Conservation (phyloP, 2,113 vertebrate genomes). For the Smithornis capensis region DNA sequence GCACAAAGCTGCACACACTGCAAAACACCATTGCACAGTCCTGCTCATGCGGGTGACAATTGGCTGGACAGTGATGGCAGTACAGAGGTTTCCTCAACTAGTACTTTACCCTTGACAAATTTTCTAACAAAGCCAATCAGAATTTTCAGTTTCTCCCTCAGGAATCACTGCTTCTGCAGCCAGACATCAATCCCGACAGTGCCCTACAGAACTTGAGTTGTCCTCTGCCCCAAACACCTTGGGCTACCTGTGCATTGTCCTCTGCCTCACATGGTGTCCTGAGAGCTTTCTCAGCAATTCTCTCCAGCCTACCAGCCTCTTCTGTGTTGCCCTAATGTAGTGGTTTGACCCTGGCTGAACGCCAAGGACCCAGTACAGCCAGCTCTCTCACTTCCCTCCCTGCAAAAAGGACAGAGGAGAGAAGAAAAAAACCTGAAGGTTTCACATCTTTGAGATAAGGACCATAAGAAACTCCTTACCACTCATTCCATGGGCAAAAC, state of each 20-base stretch:
- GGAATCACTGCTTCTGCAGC: not conserved
- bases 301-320: not conserved
- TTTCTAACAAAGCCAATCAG: not conserved
- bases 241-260: not conserved
- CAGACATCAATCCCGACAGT: not conserved
- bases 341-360: too few species aligned
- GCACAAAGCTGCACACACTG: not conserved
- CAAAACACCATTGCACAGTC: not conserved
- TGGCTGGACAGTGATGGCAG: not conserved
- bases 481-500: too few species aligned
- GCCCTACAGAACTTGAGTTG: not conserved
- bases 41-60: fast-evolving
- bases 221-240: not conserved
- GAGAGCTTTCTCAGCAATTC: not conserved
- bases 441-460: too few species aligned
- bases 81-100: not conserved
- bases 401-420: too few species aligned
- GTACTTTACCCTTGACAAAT: not conserved
- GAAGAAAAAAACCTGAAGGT: too few species aligned
- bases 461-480: too few species aligned
- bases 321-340: not conserved
- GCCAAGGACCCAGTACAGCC: too few species aligned
- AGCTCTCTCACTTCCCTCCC: too few species aligned
- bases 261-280: not conserved
- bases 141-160: not conserved